A percentile compares a stretch with the other conserved stretches of the same genome.
phyloP scores from a whole-genome alignment of 2,888 invertebrate species.

The Cryptus viduatorius region DNA sequence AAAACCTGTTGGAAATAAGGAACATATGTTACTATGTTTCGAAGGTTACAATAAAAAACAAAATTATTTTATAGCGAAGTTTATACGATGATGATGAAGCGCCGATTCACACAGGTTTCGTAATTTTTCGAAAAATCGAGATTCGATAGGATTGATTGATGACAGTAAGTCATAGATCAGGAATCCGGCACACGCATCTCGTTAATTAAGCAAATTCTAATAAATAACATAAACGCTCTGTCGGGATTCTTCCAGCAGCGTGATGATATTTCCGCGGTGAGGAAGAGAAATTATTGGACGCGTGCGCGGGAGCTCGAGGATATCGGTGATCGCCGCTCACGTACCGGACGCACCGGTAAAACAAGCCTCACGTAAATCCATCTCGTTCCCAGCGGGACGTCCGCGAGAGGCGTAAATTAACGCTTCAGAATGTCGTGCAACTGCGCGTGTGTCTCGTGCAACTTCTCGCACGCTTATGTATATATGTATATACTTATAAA shows the following conservation, averaged over 20 bases:
- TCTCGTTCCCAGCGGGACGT: slow-evolving; percentile 70
- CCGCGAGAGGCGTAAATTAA: slow-evolving; percentile 72
- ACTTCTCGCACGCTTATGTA: slow-evolving; percentile 49
- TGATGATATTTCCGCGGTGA: slow-evolving; percentile 58
- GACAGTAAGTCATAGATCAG: not conserved
- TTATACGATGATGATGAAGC: too few relatives aligned
- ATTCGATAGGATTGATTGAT: not conserved
- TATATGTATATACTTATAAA: slow-evolving; percentile 1
- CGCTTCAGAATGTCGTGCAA: slow-evolving; percentile 71
- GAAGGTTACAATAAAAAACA: not conserved
- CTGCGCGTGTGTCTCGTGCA: slow-evolving; percentile 60
- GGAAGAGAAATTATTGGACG: slow-evolving; percentile 36
- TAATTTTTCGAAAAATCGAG: not conserved
- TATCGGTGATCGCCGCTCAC: slow-evolving; percentile 54
- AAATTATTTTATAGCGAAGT: too few relatives aligned
- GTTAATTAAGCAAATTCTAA: slow-evolving; percentile 19
- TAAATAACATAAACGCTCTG: slow-evolving; percentile 43
- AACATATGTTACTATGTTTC: not conserved
- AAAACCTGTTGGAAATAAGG: too few relatives aligned
- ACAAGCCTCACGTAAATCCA: slow-evolving; percentile 70
- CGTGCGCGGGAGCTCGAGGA: slow-evolving; percentile 33
- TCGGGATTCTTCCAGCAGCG: slow-evolving; percentile 45
- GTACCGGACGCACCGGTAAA: slow-evolving; percentile 68
- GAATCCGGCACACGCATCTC: not conserved
- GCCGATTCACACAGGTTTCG: not conserved